phyloP scores from a whole-genome alignment of 1,140 invertebrate genomes.

The Cotesia chilonis region DNA sequence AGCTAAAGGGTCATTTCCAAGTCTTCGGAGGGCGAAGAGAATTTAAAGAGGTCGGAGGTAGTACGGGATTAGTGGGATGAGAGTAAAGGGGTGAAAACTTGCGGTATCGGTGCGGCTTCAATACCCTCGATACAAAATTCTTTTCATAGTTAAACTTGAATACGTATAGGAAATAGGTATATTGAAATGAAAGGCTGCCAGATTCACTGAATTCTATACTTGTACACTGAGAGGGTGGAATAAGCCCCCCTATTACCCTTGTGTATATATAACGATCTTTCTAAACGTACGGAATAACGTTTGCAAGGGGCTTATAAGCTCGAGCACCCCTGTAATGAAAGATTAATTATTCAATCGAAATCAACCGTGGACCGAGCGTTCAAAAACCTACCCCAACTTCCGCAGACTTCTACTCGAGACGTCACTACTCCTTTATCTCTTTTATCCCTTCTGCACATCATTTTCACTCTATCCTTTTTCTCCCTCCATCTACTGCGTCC shows the following conservation, averaged over 20 bases:
- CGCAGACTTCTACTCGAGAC: no score
- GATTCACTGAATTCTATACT: conserved; percentile 45
- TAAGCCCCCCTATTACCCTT: conserved; percentile 35
- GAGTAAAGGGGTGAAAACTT: neutral
- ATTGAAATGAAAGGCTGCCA: conserved; percentile 54
- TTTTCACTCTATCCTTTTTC: no score
- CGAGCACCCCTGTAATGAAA: conserved; percentile 60
- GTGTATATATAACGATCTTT: conserved; percentile 52
- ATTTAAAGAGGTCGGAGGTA: no score
- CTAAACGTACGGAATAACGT: conserved; percentile 60
- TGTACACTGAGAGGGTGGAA: no score
- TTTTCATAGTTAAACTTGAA: conserved; percentile 59
- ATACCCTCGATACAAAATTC: conserved; percentile 67
- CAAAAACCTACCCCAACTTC: neutral
- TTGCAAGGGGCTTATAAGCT: conserved; percentile 64
- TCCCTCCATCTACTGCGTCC: no score
- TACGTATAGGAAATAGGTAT: conserved; percentile 64
- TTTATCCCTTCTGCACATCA: no score
- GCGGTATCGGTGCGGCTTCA: conserved; percentile 57
- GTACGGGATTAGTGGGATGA: neutral
- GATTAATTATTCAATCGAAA: conserved; percentile 68
- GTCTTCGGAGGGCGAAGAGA: no score
- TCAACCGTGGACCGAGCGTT: conserved; percentile 51
- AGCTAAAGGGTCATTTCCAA: neutral
- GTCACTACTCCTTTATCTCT: no score